Evolutionary conservation across 2,113 vertebrate genomes (phyloP).

Genomic region (Cnemophilus loriae): DNA sequence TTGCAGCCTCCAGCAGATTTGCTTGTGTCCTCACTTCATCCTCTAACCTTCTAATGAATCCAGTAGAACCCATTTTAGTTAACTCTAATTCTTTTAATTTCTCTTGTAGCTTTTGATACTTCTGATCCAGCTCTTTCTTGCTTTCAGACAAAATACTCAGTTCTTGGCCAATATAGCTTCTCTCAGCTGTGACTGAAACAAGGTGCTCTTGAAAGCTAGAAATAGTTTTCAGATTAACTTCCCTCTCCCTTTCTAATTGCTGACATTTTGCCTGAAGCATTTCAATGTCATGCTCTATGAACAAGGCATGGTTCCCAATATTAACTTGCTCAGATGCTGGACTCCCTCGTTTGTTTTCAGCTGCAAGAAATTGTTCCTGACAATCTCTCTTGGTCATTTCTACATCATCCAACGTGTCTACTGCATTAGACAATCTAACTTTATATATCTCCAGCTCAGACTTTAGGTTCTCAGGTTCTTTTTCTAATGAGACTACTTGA

Average conservation of each 20-base stretch:
- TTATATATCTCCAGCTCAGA: constrained; percentile 64
- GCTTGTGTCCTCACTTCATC: constrained; percentile 70
- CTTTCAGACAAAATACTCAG: constrained; percentile 73
- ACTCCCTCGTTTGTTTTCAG: constrained; percentile 72
- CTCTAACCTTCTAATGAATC: constrained; percentile 72
- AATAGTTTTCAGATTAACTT: constrained; percentile 66
- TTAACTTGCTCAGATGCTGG: constrained; percentile 74
- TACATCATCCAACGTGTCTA: constrained; percentile 57
- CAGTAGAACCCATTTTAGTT: constrained; percentile 57
- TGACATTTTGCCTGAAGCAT: constrained; percentile 70
- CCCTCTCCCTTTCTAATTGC: constrained; percentile 70
- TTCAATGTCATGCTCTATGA: constrained; percentile 72
- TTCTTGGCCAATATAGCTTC: constrained; percentile 69
- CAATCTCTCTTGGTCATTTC: constrained; percentile 66
- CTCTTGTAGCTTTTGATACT: constrained; percentile 69
- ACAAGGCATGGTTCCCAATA: constrained; percentile 68
- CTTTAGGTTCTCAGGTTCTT: constrained; percentile 59
- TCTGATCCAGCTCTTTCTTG: constrained; percentile 69
- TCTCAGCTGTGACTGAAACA: constrained; percentile 66
- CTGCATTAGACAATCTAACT: constrained; percentile 50
- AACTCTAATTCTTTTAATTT: constrained; percentile 72
- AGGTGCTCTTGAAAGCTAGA: constrained; percentile 76
- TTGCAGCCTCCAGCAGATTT: constrained; percentile 64
- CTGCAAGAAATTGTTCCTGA: constrained; percentile 74
- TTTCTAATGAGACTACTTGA: constrained; percentile 42